These are phyloP conservation scores for Sinosuthora webbiana DNA, from an alignment of 2,113 vertebrate genomes.

Conservation along the genomic window DNA sequence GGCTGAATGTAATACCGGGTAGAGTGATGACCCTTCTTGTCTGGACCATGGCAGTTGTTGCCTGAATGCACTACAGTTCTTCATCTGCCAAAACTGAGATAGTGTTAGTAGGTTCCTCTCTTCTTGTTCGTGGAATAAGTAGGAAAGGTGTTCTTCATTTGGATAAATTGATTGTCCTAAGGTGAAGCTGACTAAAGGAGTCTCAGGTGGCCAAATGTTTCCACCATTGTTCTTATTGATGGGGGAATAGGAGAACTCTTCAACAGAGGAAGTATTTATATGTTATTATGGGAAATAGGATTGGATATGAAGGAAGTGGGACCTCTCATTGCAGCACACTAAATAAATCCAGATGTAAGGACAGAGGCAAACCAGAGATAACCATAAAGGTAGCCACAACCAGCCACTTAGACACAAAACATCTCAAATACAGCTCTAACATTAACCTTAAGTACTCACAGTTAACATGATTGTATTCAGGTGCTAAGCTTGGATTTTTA, in stretches of 20 bases:
- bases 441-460: background rate
- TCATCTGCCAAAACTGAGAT: background rate
- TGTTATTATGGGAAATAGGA: background rate
- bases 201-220: background rate
- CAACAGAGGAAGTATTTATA: background rate
- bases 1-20: background rate
- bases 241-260: background rate
- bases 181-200: background rate
- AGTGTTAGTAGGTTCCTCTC: background rate
- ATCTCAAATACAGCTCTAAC: background rate
- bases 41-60: background rate
- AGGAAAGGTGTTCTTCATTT: background rate
- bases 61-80: background rate
- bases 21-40: background rate
- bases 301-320: background rate
- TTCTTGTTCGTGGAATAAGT: background rate
- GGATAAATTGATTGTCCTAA: background rate
- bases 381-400: background rate
- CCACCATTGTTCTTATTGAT: background rate
- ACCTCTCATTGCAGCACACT: fast-evolving
- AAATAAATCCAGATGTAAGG: background rate
- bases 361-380: background rate
- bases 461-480: background rate
- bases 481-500: background rate
- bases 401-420: background rate